phyloP scores from a whole-genome alignment of 2,888 invertebrate species.

The Philaethria dido region DNA sequence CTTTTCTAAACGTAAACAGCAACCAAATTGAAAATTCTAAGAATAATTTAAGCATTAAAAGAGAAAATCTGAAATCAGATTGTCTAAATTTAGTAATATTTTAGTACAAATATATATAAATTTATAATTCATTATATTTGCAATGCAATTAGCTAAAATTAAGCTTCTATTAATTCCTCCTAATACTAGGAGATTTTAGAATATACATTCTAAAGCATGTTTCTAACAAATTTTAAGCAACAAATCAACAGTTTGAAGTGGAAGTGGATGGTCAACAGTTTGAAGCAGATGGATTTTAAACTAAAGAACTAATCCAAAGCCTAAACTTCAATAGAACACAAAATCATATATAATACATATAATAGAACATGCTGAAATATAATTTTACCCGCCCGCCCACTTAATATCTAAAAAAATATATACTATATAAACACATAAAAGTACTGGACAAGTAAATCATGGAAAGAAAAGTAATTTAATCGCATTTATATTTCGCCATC shows the following conservation, averaged over 20 bases:
- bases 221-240: too few relatives aligned
- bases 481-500: conserved; percentile 2
- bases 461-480: conserved; percentile 3
- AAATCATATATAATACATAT: too few relatives aligned
- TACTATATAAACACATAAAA: background rate
- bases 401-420: background rate
- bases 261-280: background rate
- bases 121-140: too few relatives aligned
- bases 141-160: too few relatives aligned
- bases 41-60: background rate
- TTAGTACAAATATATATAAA: background rate
- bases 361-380: too few relatives aligned
- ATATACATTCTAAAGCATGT: background rate
- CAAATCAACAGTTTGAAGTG: background rate
- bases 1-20: conserved; percentile 52
- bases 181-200: too few relatives aligned
- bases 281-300: background rate
- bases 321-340: too few relatives aligned
- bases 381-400: too few relatives aligned
- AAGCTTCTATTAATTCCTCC: too few relatives aligned
- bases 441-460: background rate
- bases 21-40: background rate
- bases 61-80: background rate
- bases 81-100: too few relatives aligned
- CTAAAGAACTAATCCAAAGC: too few relatives aligned